Percentiles rank a stretch among this genome's conserved stretches.
Conservation (phyloP, 2,113 vertebrate genomes). For the Nothobranchius kuhntae region DNA sequence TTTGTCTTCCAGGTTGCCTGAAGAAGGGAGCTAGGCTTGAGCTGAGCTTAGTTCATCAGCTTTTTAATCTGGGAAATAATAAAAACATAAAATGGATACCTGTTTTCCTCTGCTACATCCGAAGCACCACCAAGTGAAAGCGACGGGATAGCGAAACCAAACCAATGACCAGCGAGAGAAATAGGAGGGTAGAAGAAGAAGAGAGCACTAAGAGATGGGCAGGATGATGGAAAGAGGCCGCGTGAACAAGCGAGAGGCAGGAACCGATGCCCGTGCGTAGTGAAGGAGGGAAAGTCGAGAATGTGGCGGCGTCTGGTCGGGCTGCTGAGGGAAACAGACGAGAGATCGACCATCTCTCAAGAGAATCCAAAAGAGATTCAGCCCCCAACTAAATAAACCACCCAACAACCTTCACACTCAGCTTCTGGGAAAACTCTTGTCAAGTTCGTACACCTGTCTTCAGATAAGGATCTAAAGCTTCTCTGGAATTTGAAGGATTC, state of each 20-base stretch:
- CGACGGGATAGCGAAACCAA: conserved; percentile 88
- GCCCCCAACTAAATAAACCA: conserved; percentile 62
- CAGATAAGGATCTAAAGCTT: conserved; percentile 64
- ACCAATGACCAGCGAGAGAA: conserved; percentile 78
- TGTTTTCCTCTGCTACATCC: conserved; percentile 99
- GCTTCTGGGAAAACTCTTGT: conserved; percentile 48
- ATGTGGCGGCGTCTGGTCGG: conserved; percentile 72
- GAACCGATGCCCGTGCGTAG: conserved; percentile 82
- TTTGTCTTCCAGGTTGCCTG: conserved; percentile 80
- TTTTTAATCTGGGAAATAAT: conserved; percentile 99
- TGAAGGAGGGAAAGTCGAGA: conserved; percentile 71
- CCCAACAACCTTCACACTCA: conserved; percentile 41
- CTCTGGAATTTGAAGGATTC: conserved; percentile 73
- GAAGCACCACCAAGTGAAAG: conserved; percentile 96
- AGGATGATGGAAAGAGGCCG: conserved; percentile 76
- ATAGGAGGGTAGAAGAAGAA: conserved; percentile 68
- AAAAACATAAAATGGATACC: conserved; percentile 95
- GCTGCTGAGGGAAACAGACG: conserved; percentile 70
- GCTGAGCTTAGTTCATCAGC: conserved; percentile 96
- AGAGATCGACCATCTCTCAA: conserved; percentile 59
- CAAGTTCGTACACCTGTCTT: conserved; percentile 15
- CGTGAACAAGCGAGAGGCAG: conserved; percentile 54
- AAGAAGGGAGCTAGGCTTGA: conserved; percentile 89
- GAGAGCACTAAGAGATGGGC: conserved; percentile 73
- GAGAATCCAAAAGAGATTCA: conserved; percentile 66